Evolutionary conservation across 2,113 vertebrate species (phyloP).

Genomic region (Carettochelys insculpta): DNA sequence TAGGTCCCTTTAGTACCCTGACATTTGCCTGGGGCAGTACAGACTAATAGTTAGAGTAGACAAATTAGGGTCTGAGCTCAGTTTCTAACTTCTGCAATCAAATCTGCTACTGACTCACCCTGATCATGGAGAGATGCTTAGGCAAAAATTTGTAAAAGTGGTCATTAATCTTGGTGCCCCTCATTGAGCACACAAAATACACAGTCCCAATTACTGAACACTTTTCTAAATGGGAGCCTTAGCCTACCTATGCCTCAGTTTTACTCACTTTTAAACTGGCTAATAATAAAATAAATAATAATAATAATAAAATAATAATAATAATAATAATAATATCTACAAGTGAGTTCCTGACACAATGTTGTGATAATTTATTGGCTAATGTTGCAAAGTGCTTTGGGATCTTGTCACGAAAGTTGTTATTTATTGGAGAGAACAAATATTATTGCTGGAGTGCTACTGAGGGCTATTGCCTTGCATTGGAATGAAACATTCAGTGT

Average conservation of each 20-base stretch:
- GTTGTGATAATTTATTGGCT: neutral
- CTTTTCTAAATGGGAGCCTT: neutral
- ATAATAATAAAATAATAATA: too few species aligned
- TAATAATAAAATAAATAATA: too few species aligned
- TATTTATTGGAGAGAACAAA: neutral
- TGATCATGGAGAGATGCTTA: neutral
- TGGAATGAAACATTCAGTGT: neutral
- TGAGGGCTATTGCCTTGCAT: neutral
- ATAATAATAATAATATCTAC: neutral
- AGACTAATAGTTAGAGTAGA: constrained; percentile 15
- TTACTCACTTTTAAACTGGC: neutral
- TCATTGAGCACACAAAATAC: neutral
- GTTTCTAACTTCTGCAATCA: neutral
- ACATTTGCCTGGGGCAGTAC: constrained; percentile 52
- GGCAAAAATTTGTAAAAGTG: neutral
- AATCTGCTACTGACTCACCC: neutral
- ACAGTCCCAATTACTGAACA: neutral
- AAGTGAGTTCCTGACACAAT: neutral
- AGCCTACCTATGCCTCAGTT: neutral
- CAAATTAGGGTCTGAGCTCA: neutral
- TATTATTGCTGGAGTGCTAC: neutral
- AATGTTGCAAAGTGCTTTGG: neutral
- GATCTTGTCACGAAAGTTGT: neutral
- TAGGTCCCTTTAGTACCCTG: neutral
- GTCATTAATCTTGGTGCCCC: neutral